phyloP scores from a whole-genome alignment of 2,797 vertebrate genomes.

The Delichon dasypus region DNA sequence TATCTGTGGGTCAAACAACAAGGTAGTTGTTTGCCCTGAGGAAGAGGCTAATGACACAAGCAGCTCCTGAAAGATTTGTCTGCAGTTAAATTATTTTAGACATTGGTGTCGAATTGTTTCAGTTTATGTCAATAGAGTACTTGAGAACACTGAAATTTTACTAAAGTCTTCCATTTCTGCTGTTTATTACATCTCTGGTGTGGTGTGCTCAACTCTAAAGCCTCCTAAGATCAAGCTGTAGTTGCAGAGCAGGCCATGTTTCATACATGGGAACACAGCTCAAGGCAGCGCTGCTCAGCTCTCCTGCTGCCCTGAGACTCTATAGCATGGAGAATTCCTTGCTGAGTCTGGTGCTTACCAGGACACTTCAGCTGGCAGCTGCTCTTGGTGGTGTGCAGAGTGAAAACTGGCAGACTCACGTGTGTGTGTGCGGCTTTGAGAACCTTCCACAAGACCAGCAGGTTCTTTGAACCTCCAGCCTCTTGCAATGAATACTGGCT shows the following conservation, averaged over 20 bases:
- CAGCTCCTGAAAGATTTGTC: not conserved
- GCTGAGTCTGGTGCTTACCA: not conserved
- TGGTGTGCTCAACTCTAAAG: not conserved
- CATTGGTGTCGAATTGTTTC: not conserved
- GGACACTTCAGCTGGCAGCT: not conserved
- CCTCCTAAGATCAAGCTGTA: not conserved
- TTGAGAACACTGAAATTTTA: not conserved
- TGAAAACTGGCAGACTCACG: not conserved
- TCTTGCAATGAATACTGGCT: not conserved
- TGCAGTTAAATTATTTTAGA: not conserved
- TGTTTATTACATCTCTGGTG: not conserved
- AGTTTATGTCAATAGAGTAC: not conserved
- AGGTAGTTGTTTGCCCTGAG: not conserved
- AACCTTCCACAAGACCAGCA: not conserved
- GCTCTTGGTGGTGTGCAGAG: not conserved
- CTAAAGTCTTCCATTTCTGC: not conserved
- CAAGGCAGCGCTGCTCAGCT: not conserved
- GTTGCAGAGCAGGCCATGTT: not conserved
- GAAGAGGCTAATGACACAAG: constrained; percentile 2
- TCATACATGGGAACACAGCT: not conserved
- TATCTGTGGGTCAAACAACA: not conserved
- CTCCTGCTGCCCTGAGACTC: not conserved
- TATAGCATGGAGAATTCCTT: not conserved
- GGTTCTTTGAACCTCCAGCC: not conserved
- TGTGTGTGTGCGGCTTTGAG: not conserved